Evolutionary conservation across 2,797 vertebrate genomes (phyloP), one percentile per base, ranked within the genome.

Genomic region (Arctocebus calabarensis): DNA sequence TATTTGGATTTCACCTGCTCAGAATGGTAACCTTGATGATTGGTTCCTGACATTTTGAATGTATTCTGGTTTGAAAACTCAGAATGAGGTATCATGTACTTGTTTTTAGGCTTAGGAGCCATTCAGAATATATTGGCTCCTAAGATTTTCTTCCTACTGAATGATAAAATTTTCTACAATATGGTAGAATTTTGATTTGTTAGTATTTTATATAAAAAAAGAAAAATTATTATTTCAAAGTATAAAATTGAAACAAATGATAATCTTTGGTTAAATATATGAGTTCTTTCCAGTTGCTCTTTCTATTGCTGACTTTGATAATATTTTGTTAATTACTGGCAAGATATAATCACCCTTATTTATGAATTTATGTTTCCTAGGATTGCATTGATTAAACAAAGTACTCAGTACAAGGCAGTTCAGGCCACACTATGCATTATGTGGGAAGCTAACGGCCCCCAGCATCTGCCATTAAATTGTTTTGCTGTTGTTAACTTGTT

Each of bases 11-110:
- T 32, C 0, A 61, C 45, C 52, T 88, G 74, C 25, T 90, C 20
- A 88, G 34, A 74, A 79, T 62, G 12, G 19, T 40, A 84, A 45
- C 29, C 52, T 75, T 12, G 19, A 82, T 29, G 52, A 96, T 1
- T 74, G 59, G 73, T n/a, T 79, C 23, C 70, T 90, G 23, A 70
- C 66, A 40, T 86, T 57, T 87, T 17, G n/a, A 84, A 62, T 52
- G 88, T 5, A 45, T 78, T 90, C 11, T 62, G n/a, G 91, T 92
- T 86, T 91, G 40, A 94, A 83, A 96, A 61, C 23, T 81, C 48
- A 84, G 79, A 91, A 82, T 48, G 71, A 29, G 11, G 52, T 37
- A 79, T n/a, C 19, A 34, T 52, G 78, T 17, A 52, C 11, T 66
- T 85, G 16, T 52, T 52, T 52, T 52, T n/a, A n/a, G n/a, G n/a